Evolutionary conservation across 23 tunicate genomes (phyloP).

Genomic region (Aplidium turbinatum): DNA sequence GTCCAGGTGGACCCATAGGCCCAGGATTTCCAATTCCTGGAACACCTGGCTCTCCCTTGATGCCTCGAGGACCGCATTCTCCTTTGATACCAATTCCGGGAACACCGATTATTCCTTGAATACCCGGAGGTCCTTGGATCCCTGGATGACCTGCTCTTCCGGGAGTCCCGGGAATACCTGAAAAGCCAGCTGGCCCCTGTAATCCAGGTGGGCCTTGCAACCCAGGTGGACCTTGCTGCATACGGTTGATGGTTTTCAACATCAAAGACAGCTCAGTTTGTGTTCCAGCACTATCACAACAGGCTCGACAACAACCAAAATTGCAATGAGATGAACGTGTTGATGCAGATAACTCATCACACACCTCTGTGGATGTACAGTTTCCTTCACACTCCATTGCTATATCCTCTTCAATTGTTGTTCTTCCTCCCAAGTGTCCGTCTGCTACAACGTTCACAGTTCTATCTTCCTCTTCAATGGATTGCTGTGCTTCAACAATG

Average conservation of each 20-base stretch:
- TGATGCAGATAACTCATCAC: too few species aligned
- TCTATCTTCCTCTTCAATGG: too few species aligned
- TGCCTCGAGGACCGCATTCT: constrained; percentile 86
- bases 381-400: too few species aligned
- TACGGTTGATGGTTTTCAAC: constrained; percentile 38
- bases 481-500: too few species aligned
- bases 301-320: too few species aligned
- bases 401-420: too few species aligned
- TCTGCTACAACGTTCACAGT: too few species aligned
- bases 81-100: constrained; percentile 68
- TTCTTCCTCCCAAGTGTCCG: too few species aligned
- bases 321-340: too few species aligned
- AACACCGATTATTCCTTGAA: constrained; percentile 71
- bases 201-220: constrained; percentile 78
- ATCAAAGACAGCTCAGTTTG: constrained; percentile 35
- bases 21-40: constrained; percentile 73
- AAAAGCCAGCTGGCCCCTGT: constrained; percentile 88
- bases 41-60: constrained; percentile 79
- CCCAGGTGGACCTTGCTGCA: constrained; percentile 84
- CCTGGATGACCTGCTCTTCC: constrained; percentile 91
- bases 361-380: too few species aligned
- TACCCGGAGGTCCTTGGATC: constrained; percentile 81
- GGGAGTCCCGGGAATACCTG: constrained; percentile 96
- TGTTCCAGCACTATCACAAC: constrained; percentile 17
- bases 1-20: constrained; percentile 75